Evolutionary conservation across 2,888 invertebrate genomes (phyloP).

Genomic region (Cremastinae sp.): DNA sequence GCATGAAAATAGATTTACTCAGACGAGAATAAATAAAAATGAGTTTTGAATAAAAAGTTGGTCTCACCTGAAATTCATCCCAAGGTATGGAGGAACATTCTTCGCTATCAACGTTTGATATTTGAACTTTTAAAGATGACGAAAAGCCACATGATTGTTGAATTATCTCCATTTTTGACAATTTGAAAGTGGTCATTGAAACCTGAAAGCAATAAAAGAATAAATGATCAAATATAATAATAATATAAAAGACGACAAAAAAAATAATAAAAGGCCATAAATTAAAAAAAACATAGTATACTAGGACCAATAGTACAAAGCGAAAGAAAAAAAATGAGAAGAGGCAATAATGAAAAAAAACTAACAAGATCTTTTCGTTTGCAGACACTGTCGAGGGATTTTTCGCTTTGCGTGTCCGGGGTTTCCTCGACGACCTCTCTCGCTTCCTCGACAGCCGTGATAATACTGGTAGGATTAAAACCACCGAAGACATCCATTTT

Average conservation of each 20-base stretch:
- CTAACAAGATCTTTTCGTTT: constrained; percentile 89
- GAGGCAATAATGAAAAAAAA: constrained; percentile 45
- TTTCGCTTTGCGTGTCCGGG: constrained; percentile 91
- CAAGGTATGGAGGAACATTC: constrained; percentile 94
- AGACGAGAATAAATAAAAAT: too few relatives aligned
- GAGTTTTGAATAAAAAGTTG: background rate
- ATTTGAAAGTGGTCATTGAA: constrained; percentile 84
- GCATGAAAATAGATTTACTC: background rate
- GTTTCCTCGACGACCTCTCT: constrained; percentile 91
- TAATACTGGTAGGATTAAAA: constrained; percentile 71
- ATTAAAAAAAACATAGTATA: background rate
- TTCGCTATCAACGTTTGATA: constrained; percentile 87
- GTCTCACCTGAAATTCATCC: constrained; percentile 94
- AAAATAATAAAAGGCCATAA: background rate
- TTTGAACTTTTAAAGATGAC: constrained; percentile 86
- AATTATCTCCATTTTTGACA: constrained; percentile 88
- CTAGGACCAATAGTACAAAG: background rate
- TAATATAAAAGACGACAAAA: background rate
- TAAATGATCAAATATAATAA: too few relatives aligned
- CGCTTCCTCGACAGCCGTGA: constrained; percentile 87
- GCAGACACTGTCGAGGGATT: constrained; percentile 90
- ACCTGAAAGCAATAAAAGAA: constrained; percentile 74
- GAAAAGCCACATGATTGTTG: constrained; percentile 87
- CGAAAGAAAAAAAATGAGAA: constrained; percentile 76
- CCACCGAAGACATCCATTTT: constrained; percentile 82